These are phyloP conservation scores for Oryzias dopingdopingensis DNA, from an alignment of 2,797 vertebrate genomes.

Conservation along the genomic window DNA sequence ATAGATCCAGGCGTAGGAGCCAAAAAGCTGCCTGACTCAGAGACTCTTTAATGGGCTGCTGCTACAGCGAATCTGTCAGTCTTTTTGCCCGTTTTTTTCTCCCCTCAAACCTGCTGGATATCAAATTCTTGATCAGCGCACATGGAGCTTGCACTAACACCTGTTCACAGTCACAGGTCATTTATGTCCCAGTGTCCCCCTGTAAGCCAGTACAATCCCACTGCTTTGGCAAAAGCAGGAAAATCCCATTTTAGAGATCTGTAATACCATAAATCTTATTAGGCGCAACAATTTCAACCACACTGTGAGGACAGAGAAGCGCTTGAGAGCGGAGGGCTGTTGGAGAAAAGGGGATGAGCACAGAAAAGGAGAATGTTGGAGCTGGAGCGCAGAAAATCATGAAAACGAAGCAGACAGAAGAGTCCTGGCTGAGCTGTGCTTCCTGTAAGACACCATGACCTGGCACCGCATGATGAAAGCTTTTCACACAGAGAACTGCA, in stretches of 20 bases:
- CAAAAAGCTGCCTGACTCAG: slow-evolving; percentile 30
- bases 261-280: slow-evolving; percentile 79
- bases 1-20: slow-evolving; percentile 26
- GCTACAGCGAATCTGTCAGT: not conserved
- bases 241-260: slow-evolving; percentile 79
- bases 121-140: slow-evolving; percentile 34
- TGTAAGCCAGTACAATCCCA: slow-evolving; percentile 61
- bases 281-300: slow-evolving; percentile 63
- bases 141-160: slow-evolving; percentile 27
- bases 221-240: slow-evolving; percentile 63
- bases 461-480: slow-evolving; percentile 32
- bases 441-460: slow-evolving; percentile 33
- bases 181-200: slow-evolving; percentile 32
- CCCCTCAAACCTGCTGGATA: slow-evolving; percentile 14
- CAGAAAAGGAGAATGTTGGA: slow-evolving; percentile 38
- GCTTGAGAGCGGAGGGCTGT: slow-evolving; percentile 5
- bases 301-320: slow-evolving; percentile 47
- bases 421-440: slow-evolving; percentile 15
- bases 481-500: slow-evolving; percentile 8
- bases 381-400: slow-evolving; percentile 43
- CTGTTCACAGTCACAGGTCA: slow-evolving; percentile 62
- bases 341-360: slow-evolving; percentile 25
- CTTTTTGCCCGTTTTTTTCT: not conserved
- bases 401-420: slow-evolving; percentile 47
- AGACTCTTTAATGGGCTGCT: slow-evolving; percentile 48